phyloP scores from a whole-genome alignment of 2,113 vertebrate genomes.

The Myanophis thanlyinensis region DNA sequence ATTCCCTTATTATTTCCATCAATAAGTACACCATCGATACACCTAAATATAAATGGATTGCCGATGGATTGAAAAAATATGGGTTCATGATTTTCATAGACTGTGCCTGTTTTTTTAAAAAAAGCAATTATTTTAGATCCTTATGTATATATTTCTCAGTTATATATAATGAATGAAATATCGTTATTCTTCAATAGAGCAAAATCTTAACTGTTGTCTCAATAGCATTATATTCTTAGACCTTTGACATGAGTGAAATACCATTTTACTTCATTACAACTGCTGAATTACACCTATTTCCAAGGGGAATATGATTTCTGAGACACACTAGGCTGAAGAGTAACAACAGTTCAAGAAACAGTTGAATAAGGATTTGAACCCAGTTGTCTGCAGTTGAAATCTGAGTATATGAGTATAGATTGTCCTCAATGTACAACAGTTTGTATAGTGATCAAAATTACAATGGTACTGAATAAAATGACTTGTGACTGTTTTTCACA shows the following conservation, averaged over 20 bases:
- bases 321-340: not conserved
- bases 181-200: not conserved
- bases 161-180: not conserved
- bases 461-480: not conserved
- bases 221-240: not conserved
- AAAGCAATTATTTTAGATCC: constrained; percentile 36
- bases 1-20: constrained; percentile 93
- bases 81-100: constrained; percentile 89
- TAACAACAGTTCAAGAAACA: not conserved
- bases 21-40: constrained; percentile 87
- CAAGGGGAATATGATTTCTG: not conserved
- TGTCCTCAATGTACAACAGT: not conserved
- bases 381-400: not conserved
- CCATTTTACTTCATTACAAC: not conserved
- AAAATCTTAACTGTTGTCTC: not conserved
- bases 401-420: not conserved
- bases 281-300: not conserved
- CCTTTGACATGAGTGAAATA: not conserved
- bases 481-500: not conserved
- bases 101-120: constrained; percentile 76
- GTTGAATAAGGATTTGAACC: not conserved
- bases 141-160: not conserved
- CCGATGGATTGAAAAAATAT: constrained; percentile 92
- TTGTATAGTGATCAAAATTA: not conserved
- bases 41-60: constrained; percentile 93